A percentile compares a stretch with the other conserved stretches of the same genome.
These are phyloP conservation scores for Syngnathus typhle DNA, from an alignment of 2,113 vertebrate genomes.

Conservation along the genomic window DNA sequence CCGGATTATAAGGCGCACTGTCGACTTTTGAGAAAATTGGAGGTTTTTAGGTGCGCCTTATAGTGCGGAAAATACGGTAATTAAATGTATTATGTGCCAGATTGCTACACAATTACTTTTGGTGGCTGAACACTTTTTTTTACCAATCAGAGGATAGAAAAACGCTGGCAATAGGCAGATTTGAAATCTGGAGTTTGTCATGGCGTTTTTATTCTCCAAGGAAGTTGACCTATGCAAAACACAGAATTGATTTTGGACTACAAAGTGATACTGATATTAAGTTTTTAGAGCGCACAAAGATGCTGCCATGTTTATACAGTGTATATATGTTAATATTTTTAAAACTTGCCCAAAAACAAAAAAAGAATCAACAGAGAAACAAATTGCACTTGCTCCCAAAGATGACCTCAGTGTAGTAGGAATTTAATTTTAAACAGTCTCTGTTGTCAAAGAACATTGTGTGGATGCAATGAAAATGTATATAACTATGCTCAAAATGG, in stretches of 20 bases:
- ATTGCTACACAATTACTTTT: too few species aligned
- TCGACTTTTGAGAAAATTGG: too few species aligned
- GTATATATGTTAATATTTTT: slow-evolving; percentile 26
- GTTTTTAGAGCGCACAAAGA: slow-evolving; percentile 7
- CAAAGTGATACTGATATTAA: slow-evolving; percentile 20
- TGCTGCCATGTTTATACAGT: slow-evolving; percentile 32
- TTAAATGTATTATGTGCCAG: too few species aligned
- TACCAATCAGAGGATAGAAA: too few species aligned
- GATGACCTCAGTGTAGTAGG: slow-evolving; percentile 48
- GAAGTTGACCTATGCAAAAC: slow-evolving; percentile 68
- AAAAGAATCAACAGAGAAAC: slow-evolving; percentile 6
- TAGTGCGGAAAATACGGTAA: too few species aligned
- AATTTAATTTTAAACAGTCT: slow-evolving; percentile 53
- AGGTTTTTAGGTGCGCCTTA: too few species aligned
- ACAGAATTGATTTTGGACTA: slow-evolving; percentile 42
- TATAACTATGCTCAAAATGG: slow-evolving; percentile 14
- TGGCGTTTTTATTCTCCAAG: slow-evolving; percentile 36
- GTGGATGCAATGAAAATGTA: slow-evolving; percentile 65
- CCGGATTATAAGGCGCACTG: too few species aligned
- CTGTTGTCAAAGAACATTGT: slow-evolving; percentile 48
- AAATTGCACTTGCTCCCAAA: slow-evolving; percentile 37
- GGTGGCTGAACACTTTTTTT: too few species aligned
- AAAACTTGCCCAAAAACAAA: slow-evolving; percentile 5
- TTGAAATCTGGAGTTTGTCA: neutral
- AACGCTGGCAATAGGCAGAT: too few species aligned